These are phyloP conservation scores for Rapana venosa DNA, from an alignment of 2,888 invertebrate genomes.

Conservation along the genomic window DNA sequence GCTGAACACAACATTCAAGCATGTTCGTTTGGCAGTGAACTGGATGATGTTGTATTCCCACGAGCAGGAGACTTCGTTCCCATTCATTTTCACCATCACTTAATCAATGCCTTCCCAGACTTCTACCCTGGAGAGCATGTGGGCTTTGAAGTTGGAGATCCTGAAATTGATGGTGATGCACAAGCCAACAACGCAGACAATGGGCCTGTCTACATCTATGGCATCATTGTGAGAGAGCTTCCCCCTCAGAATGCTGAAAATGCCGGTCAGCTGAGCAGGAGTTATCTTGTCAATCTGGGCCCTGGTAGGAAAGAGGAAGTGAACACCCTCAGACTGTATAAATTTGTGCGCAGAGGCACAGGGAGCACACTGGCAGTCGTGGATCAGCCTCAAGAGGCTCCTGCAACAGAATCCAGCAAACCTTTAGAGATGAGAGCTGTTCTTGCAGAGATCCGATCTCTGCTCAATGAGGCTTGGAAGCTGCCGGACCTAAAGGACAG, in stretches of 20 bases:
- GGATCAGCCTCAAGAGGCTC: background rate
- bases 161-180: slow-evolving; percentile 8
- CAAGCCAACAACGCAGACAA: background rate
- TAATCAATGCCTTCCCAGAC: slow-evolving; percentile 50
- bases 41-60: slow-evolving; percentile 39
- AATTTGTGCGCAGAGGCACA: slow-evolving; percentile 41
- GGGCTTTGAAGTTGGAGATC: slow-evolving; percentile 47
- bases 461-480: slow-evolving; percentile 53
- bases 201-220: slow-evolving; percentile 45
- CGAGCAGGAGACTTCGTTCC: slow-evolving; percentile 55
- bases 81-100: slow-evolving; percentile 47
- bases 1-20: slow-evolving; percentile 29
- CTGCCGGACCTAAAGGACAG: slow-evolving; percentile 43
- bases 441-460: slow-evolving; percentile 48
- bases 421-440: slow-evolving; percentile 43
- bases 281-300: slow-evolving; percentile 44
- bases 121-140: slow-evolving; percentile 52
- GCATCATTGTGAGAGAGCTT: slow-evolving; percentile 36
- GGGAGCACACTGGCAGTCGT: background rate
- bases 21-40: background rate
- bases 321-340: slow-evolving; percentile 44
- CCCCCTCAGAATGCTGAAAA: background rate
- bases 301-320: slow-evolving; percentile 23
- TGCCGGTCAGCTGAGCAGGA: background rate
- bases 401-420: background rate